These are phyloP conservation scores for Hirudinaria manillensis DNA, from an alignment of 2,888 invertebrate species.

Conservation along the genomic window DNA sequence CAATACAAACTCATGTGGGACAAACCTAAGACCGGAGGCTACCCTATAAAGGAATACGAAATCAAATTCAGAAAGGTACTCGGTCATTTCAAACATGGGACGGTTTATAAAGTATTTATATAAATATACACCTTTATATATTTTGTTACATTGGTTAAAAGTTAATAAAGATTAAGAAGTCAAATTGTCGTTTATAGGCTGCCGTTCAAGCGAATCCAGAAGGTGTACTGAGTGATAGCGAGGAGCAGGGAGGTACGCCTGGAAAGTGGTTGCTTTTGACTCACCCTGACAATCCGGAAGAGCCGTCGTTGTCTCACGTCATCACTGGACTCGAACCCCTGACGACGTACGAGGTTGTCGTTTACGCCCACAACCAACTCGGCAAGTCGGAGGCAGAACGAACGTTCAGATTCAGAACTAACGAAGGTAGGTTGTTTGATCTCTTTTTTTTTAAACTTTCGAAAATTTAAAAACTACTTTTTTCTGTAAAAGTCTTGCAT, in stretches of 20 bases:
- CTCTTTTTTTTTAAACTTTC: not conserved
- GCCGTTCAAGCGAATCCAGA: not conserved
- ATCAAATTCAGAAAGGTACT: conserved; percentile 41
- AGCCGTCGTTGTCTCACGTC: conserved; percentile 35
- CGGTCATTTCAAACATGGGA: not conserved
- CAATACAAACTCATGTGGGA: conserved; percentile 40
- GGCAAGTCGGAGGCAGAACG: conserved; percentile 35
- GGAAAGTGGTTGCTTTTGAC: not conserved
- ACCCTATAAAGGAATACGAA: conserved; percentile 40
- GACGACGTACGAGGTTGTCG: conserved; percentile 37
- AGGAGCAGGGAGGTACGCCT: not conserved
- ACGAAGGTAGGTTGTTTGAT: conserved; percentile 22
- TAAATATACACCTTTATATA: not conserved
- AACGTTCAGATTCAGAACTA: conserved; percentile 37
- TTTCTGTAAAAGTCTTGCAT: not conserved
- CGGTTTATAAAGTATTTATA: not conserved
- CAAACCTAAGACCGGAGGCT: conserved; percentile 42
- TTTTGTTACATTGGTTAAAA: not conserved
- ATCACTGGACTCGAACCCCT: conserved; percentile 34
- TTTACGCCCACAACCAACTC: conserved; percentile 38
- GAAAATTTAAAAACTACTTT: not conserved
- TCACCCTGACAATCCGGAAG: conserved; percentile 28
- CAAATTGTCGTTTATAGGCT: not conserved
- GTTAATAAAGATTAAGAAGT: not conserved
- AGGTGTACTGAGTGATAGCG: not conserved